Base-by-base conservation (phyloP, 2,888 invertebrate genomes). In the Lepidocyrtoides sp. region DNA sequence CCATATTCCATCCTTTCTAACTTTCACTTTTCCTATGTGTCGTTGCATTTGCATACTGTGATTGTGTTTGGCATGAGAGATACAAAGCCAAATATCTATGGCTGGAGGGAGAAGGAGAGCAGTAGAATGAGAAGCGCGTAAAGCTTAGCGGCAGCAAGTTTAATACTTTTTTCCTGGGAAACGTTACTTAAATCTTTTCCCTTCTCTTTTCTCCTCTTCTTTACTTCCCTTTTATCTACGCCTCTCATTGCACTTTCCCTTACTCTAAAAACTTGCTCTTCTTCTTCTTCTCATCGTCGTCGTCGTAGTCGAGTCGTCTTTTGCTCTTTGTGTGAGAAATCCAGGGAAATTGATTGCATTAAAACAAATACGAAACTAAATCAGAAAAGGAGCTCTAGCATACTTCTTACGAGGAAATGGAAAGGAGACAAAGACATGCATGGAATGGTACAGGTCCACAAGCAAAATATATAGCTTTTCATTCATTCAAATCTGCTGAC, bases 21-120 rank as follows among this genome's bases (percentile, higher is more conserved):
- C 44, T 88, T 87, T 87, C 36, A 60, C 77, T 86, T 66, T 75
- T 48, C 48, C 48, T 77, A 29, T 14, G 20, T 72, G 72, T 72
- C 72, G 72, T 72, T 89, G 60, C 83, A 89, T 89, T 89, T 89
- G 89, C 89, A 89, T 89, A 89, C 89, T 36, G 44, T 77, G 89
- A 89, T 89, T 89, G 89, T 84, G 51, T 87, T 79, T 79, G 63
- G 60, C 20, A 51, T 20, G 57, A 57, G 60, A 69, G 57, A n/a
- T 2, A 57, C 7, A 57, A n/a, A 66, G 36, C 20, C 20, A 17
- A n/a, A 10, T 41, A 32, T 82, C 41, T 63, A 14, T 82, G 0
- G 17, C 41, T 36, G 36, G 17, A 36, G 60, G n/a, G 60, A 60
- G 66, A 69, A 69, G 36, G 8, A 2, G 14, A 12, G 17, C n/a